Evolutionary conservation across 92 coral and sea anemone genomes (phyloP).

Genomic region (Galaxea fascicularis): DNA sequence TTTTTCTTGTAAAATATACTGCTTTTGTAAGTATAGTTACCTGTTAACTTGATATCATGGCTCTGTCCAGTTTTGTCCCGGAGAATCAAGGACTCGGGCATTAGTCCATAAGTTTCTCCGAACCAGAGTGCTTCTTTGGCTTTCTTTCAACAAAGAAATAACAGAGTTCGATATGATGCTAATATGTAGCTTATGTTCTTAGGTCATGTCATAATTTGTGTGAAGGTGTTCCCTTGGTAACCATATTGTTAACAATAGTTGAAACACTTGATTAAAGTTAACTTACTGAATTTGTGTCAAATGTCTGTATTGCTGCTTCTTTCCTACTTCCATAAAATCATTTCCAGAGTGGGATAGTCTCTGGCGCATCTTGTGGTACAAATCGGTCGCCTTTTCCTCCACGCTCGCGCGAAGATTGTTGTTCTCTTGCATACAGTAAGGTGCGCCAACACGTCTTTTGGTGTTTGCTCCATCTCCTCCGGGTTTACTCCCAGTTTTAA

Average conservation of each 20-base stretch:
- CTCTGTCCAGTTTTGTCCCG: neutral
- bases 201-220: neutral
- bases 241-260: neutral
- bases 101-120: slow-evolving; percentile 1
- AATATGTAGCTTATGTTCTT: too few relatives aligned
- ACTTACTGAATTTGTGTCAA: slow-evolving; percentile 10
- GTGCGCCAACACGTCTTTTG: slow-evolving; percentile 9
- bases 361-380: slow-evolving; percentile 1
- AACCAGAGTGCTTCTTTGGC: slow-evolving; percentile 19
- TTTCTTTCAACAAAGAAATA: neutral
- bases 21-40: neutral
- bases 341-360: slow-evolving; percentile 11
- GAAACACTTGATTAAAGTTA: neutral
- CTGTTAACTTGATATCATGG: neutral
- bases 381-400: slow-evolving; percentile 27
- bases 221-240: neutral
- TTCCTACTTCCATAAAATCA: slow-evolving; percentile 3
- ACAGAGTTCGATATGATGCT: neutral
- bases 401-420: slow-evolving; percentile 18
- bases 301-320: slow-evolving; percentile 21
- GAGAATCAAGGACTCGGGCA: neutral
- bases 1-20: neutral
- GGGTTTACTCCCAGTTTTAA: slow-evolving; percentile 5
- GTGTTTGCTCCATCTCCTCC: slow-evolving; percentile 22
- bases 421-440: neutral